Percentiles rank a stretch among this genome's conserved stretches.
Evolutionary conservation across 2,797 vertebrate genomes (phyloP).

Genomic region (Crocodylus rhombifer): DNA sequence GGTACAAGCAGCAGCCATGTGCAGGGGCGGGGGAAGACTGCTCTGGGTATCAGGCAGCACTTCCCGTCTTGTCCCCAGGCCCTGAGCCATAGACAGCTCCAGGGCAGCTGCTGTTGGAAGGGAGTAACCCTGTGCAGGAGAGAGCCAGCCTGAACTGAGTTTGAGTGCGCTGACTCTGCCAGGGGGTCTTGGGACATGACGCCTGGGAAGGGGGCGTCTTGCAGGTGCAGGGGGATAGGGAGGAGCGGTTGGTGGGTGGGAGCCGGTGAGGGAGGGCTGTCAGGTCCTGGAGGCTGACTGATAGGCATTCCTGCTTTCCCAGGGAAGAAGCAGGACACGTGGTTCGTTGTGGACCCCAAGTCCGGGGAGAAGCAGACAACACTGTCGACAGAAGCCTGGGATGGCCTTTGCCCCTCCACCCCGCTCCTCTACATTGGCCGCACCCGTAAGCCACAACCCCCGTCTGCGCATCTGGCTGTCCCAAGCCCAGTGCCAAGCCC

Average conservation of each 20-base stretch:
- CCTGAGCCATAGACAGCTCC: not conserved
- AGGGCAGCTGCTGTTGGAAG: too few species aligned
- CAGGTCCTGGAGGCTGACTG: fast-evolving
- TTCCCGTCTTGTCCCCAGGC: fast-evolving
- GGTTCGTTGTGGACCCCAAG: slow-evolving; percentile 95
- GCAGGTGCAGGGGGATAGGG: fast-evolving
- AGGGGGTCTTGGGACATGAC: too few species aligned
- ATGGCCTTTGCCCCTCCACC: slow-evolving; percentile 88
- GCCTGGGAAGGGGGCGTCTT: fast-evolving
- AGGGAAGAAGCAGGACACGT: slow-evolving; percentile 97
- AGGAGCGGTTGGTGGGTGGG: fast-evolving
- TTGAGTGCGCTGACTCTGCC: too few species aligned
- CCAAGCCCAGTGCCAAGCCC: fast-evolving
- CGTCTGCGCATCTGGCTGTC: fast-evolving
- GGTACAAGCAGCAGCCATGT: slow-evolving; percentile 78
- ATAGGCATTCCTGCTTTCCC: not conserved
- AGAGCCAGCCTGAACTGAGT: not conserved
- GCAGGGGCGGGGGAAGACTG: not conserved
- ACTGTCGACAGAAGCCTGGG: slow-evolving; percentile 89
- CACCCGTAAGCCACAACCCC: slow-evolving; percentile 84
- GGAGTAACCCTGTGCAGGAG: not conserved
- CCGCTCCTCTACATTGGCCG: slow-evolving; percentile 95
- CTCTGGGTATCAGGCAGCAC: not conserved
- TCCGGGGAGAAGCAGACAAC: slow-evolving; percentile 95
- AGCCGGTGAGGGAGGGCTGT: not conserved